Evolutionary conservation across 2,888 invertebrate genomes (phyloP).

Genomic region (Tenthredo amoena): DNA sequence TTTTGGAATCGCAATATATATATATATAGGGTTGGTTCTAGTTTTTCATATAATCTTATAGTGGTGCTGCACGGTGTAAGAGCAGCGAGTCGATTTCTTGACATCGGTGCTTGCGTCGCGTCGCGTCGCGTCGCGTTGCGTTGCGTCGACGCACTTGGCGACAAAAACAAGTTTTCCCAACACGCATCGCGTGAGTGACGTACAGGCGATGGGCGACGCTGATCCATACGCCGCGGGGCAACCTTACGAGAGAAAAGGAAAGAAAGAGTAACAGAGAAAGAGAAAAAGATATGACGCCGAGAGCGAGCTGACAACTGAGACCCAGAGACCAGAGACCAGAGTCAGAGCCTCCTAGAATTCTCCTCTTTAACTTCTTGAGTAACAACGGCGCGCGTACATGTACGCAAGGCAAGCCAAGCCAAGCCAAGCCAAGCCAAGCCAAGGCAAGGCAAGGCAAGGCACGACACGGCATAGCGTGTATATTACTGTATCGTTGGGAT

Average conservation of each 20-base stretch:
- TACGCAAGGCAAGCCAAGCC: neutral
- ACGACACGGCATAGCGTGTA: neutral
- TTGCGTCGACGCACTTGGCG: conserved; percentile 12
- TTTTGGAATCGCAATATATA: neutral
- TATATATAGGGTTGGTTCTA: too few species aligned
- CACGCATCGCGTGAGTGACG: conserved; percentile 55
- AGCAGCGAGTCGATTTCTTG: neutral
- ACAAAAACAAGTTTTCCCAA: conserved; percentile 42
- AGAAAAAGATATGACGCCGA: conserved; percentile 36
- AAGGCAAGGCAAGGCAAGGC: neutral
- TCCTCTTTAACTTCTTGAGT: conserved; percentile 55
- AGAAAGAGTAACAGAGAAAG: conserved; percentile 48
- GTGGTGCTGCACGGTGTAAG: too few species aligned
- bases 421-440: neutral
- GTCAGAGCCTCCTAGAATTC: conserved; percentile 55
- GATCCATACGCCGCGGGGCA: conserved; percentile 54
- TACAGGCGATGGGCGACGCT: conserved; percentile 53
- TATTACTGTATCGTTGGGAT: conserved; percentile 39
- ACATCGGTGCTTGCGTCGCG: neutral
- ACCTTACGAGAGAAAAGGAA: conserved; percentile 46
- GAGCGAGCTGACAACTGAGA: conserved; percentile 58
- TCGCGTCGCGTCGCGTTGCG: neutral
- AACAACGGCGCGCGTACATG: conserved; percentile 36
- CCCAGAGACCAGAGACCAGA: neutral
- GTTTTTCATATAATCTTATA: too few species aligned